These are phyloP conservation scores for Vanessa tameamea DNA, from an alignment of 1,140 invertebrate species.

Conservation along the genomic window DNA sequence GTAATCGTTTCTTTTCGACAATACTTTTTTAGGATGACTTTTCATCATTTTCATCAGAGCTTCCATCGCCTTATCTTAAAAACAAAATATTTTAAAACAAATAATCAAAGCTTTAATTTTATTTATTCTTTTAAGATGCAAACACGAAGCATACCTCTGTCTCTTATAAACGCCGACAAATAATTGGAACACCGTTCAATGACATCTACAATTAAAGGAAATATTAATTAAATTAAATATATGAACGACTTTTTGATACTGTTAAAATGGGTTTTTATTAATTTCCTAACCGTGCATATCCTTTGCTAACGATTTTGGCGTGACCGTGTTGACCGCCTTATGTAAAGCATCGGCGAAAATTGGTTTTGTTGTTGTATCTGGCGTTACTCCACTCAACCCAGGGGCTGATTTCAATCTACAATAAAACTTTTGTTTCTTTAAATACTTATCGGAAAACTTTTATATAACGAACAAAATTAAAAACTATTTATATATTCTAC, in stretches of 20 bases:
- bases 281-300: slow-evolving; percentile 54
- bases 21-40: slow-evolving; percentile 44
- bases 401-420: slow-evolving; percentile 60
- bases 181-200: slow-evolving; percentile 58
- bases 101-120: background rate
- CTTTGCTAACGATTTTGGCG: slow-evolving; percentile 45
- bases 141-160: slow-evolving; percentile 47
- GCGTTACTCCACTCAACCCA: slow-evolving; percentile 42
- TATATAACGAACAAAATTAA: background rate
- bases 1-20: slow-evolving; percentile 54
- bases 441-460: background rate
- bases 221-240: background rate
- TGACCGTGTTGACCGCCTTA: slow-evolving; percentile 49
- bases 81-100: slow-evolving; percentile 9
- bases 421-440: slow-evolving; percentile 14
- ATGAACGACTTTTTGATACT: background rate
- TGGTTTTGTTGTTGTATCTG: slow-evolving; percentile 47
- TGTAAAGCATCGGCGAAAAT: slow-evolving; percentile 51
- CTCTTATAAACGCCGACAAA: slow-evolving; percentile 61
- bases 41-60: slow-evolving; percentile 57
- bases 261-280: background rate
- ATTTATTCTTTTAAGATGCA: background rate
- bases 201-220: slow-evolving; percentile 53
- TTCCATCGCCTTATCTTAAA: slow-evolving; percentile 50
- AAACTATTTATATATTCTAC: slow-evolving; percentile 40